Evolutionary conservation across 2,797 vertebrate genomes (phyloP).

Genomic region (Acanthurus lineatus): DNA sequence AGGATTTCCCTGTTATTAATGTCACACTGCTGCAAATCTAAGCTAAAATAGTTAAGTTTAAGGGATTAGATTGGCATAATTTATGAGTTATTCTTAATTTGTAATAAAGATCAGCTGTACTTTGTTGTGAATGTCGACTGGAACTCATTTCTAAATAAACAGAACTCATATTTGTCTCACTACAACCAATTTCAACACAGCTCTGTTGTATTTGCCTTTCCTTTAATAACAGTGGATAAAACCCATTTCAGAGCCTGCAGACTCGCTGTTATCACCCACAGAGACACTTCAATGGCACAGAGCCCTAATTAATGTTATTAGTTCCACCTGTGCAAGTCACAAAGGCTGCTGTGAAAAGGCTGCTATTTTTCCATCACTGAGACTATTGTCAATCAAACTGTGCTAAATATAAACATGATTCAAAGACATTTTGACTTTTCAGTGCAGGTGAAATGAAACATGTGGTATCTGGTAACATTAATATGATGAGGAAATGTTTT

Average conservation of each 20-base stretch:
- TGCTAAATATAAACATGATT: background rate
- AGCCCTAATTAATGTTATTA: background rate
- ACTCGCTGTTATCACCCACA: background rate
- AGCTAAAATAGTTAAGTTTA: background rate
- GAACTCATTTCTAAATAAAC: background rate
- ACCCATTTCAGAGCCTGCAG: background rate
- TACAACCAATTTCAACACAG: background rate
- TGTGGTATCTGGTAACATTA: background rate
- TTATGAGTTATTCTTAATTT: background rate
- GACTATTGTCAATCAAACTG: background rate
- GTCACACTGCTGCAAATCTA: background rate
- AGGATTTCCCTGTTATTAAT: too few species aligned
- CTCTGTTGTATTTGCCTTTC: background rate
- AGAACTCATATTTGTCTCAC: background rate
- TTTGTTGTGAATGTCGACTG: too few species aligned
- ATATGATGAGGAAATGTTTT: background rate
- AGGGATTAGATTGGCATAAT: background rate
- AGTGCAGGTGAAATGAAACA: background rate
- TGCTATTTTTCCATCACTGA: background rate
- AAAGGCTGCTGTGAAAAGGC: background rate
- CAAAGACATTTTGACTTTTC: background rate
- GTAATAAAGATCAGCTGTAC: too few species aligned
- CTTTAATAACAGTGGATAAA: background rate
- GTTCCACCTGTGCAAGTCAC: conserved; percentile 15
- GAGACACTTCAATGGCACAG: background rate